Conservation (phyloP, 2,797 vertebrate species). For the Sylvilagus floridanus region DNA sequence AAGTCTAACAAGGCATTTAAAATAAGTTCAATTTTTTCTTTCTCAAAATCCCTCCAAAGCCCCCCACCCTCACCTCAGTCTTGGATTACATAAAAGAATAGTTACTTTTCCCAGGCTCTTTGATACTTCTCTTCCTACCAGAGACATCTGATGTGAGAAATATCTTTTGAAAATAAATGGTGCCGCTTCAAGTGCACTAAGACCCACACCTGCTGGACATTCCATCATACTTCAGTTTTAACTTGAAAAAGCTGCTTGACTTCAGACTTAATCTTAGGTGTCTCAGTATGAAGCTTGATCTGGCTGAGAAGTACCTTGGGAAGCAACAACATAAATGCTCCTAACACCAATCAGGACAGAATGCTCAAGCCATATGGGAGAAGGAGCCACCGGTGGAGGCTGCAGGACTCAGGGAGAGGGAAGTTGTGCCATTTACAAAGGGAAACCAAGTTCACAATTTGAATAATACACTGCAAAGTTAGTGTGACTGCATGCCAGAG, state of each 20-base stretch:
- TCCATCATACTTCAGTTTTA: constrained; percentile 86
- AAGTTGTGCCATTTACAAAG: constrained; percentile 67
- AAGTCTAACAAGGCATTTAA: constrained; percentile 87
- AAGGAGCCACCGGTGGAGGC: background rate
- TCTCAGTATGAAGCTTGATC: constrained; percentile 85
- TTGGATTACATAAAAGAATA: constrained; percentile 90
- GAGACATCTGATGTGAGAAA: constrained; percentile 89
- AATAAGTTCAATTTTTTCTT: constrained; percentile 88
- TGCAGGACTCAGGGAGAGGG: constrained; percentile 68
- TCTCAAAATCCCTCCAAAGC: constrained; percentile 89
- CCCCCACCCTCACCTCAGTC: constrained; percentile 85
- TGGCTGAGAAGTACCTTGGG: constrained; percentile 56
- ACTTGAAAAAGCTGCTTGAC: constrained; percentile 88
- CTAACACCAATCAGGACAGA: constrained; percentile 85
- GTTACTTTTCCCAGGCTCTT: constrained; percentile 88
- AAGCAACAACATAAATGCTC: constrained; percentile 83
- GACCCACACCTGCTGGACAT: constrained; percentile 88
- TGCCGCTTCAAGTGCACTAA: constrained; percentile 88
- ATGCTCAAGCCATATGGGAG: constrained; percentile 85
- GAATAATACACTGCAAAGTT: constrained; percentile 73
- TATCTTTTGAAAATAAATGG: constrained; percentile 91
- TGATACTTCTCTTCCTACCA: constrained; percentile 88
- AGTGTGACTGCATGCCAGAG: constrained; percentile 68
- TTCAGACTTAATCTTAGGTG: constrained; percentile 87
- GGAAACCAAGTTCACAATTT: constrained; percentile 79